Percentiles rank a stretch among this genome's conserved stretches.
Evolutionary conservation across 2,888 invertebrate species (phyloP).

Genomic region (Escarpia spicata): DNA sequence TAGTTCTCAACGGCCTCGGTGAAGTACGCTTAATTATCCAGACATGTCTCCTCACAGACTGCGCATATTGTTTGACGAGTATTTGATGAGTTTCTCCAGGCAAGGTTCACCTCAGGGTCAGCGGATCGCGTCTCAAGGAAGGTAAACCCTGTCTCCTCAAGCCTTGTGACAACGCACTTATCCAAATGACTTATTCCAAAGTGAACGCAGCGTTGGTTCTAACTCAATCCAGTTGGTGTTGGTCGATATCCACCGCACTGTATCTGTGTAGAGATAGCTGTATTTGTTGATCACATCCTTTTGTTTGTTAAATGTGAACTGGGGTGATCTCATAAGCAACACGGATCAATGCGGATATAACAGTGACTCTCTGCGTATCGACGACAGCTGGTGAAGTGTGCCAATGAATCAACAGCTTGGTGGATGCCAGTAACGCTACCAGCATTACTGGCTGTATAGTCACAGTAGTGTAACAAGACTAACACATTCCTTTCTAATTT

Average conservation of each 20-base stretch:
- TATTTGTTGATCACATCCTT: not conserved
- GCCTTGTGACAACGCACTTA: not conserved
- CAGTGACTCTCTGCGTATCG: not conserved
- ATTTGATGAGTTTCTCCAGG: conserved; percentile 6
- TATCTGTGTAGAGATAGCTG: not conserved
- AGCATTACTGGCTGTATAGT: not conserved
- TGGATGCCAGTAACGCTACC: not conserved
- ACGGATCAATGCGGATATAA: not conserved
- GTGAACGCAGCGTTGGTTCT: not conserved
- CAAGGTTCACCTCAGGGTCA: not conserved
- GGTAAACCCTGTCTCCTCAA: not conserved
- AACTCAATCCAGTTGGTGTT: not conserved
- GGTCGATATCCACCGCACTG: not conserved
- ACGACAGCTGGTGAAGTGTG: not conserved
- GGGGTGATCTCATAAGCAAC: not conserved
- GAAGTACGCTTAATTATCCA: not conserved
- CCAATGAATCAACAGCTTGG: not conserved
- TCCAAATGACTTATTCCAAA: not conserved
- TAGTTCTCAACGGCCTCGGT: not conserved
- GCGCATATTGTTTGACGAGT: not conserved
- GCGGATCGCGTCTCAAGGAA: not conserved
- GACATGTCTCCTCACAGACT: not conserved
- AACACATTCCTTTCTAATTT: no score
- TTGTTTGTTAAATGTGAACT: conserved; percentile 4
- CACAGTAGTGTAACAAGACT: no score